Evolutionary conservation across 2,888 invertebrate species (phyloP), one percentile per base, ranked within the genome.

Genomic region (Osmoderma eremita): DNA sequence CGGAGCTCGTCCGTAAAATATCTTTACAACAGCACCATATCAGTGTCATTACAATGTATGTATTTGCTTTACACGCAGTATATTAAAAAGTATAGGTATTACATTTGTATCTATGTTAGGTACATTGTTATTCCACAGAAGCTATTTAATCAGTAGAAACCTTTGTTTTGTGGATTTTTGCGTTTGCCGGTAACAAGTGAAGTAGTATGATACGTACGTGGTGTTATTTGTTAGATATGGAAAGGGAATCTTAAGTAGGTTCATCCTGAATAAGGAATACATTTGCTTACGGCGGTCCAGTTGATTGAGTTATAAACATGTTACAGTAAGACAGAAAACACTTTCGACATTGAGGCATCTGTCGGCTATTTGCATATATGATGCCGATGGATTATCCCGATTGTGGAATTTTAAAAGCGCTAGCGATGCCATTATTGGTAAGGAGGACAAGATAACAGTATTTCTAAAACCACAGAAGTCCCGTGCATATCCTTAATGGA

Each of bases 181-280:
- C 24, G 1, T 24, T 24, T 51, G 24, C 17, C 13, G n/a, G 15
- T 51, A 10, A 17, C 50, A 22, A 24, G 50, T 20, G 2, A 24
- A 50, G 24, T 20, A 50, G 24, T 5, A 30, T 12, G 24, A n/a
- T n/a, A n/a, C n/a, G n/a, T n/a, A n/a, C n/a, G 22, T 24, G 24
- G n/a, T 50, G 20, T 56, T 56, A 56, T 56, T 56, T 56, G 54
- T 20, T 56, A 56, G 53, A 56, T 41, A 56, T 41, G 54, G 54
- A 56, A 56, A 56, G 54, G 53, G 54, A 56, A 56, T 56, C 22
- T 56, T 56, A 56, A 56, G n/a, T 56, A 56, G 41, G 18, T 56
- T 56, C 41, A 39, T 39, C 54, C 54, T 56, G 54, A 56, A 41
- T 56, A 56, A 56, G 41, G 54, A 38, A 56, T 56, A 39, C 41